Conservation (phyloP, 2,113 vertebrate genomes). For the Archilochus colubris region DNA sequence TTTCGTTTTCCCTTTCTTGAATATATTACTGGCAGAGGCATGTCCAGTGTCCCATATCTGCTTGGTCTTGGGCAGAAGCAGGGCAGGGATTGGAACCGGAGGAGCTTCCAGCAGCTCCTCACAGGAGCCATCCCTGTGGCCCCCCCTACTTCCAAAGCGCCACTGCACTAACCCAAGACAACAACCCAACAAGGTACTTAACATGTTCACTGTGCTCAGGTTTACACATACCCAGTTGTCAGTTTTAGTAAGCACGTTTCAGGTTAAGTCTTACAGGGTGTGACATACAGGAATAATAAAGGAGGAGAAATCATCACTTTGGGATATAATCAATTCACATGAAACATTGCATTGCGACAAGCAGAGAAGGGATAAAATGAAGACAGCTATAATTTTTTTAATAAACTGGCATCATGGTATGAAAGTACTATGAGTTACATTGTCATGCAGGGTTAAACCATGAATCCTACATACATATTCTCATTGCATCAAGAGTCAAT, state of each 20-base stretch:
- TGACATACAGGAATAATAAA: neutral
- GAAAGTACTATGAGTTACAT: neutral
- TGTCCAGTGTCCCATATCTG: no score
- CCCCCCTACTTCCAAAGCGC: no score
- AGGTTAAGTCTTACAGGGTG: neutral
- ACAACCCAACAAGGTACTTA: neutral
- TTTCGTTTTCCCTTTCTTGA: no score
- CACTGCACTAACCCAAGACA: no score
- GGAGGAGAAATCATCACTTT: neutral
- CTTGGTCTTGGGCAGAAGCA: no score
- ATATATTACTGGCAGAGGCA: no score
- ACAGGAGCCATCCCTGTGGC: no score
- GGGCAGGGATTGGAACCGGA: no score
- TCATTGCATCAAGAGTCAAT: neutral
- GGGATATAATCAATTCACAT: neutral
- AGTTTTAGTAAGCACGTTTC: conserved; percentile 4
- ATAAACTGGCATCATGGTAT: neutral
- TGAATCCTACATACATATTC: neutral
- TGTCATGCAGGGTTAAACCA: neutral
- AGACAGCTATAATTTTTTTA: neutral
- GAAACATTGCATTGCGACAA: neutral
- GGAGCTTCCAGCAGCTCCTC: no score
- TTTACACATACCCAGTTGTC: neutral
- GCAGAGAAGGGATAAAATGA: neutral
- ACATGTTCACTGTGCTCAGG: neutral